These are phyloP conservation scores for Gambusia yucatana DNA, from an alignment of 2,797 vertebrate genomes.

Conservation along the genomic window DNA sequence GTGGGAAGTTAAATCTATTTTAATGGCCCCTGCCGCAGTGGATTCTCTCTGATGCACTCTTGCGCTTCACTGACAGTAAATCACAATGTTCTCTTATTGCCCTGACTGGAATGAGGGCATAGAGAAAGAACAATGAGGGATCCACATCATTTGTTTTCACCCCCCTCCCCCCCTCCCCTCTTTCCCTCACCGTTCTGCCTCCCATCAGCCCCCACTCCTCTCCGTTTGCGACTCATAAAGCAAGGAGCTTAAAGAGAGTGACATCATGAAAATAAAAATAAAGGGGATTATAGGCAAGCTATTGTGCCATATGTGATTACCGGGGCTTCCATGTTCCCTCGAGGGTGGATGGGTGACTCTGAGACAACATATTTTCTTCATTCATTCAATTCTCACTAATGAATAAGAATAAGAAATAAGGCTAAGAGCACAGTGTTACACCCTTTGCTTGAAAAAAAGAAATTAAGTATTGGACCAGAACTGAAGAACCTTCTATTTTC, in stretches of 20 bases:
- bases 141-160: slow-evolving; percentile 84
- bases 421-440: slow-evolving; percentile 39
- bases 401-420: slow-evolving; percentile 69
- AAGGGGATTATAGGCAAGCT: slow-evolving; percentile 78
- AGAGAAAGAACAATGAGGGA: slow-evolving; percentile 84
- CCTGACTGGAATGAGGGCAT: slow-evolving; percentile 84
- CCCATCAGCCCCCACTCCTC: slow-evolving; percentile 54
- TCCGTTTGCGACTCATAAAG: slow-evolving; percentile 77
- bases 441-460: slow-evolving; percentile 19
- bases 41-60: slow-evolving; percentile 84
- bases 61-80: slow-evolving; percentile 84
- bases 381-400: slow-evolving; percentile 70
- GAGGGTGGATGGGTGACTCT: slow-evolving; percentile 68
- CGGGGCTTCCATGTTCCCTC: slow-evolving; percentile 71
- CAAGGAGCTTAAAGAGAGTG: slow-evolving; percentile 79
- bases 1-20: slow-evolving; percentile 86
- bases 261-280: slow-evolving; percentile 85
- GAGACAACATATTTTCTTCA: slow-evolving; percentile 76
- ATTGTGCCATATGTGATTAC: slow-evolving; percentile 81
- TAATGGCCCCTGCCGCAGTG: slow-evolving; percentile 80
- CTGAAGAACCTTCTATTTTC: slow-evolving; percentile 43
- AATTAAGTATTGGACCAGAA: slow-evolving; percentile 26
- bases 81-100: slow-evolving; percentile 85
- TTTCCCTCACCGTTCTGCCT: slow-evolving; percentile 51
- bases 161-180: slow-evolving; percentile 55